Base-by-base conservation (phyloP, 2,113 vertebrate genomes). In the Tragelaphus imberbis region DNA sequence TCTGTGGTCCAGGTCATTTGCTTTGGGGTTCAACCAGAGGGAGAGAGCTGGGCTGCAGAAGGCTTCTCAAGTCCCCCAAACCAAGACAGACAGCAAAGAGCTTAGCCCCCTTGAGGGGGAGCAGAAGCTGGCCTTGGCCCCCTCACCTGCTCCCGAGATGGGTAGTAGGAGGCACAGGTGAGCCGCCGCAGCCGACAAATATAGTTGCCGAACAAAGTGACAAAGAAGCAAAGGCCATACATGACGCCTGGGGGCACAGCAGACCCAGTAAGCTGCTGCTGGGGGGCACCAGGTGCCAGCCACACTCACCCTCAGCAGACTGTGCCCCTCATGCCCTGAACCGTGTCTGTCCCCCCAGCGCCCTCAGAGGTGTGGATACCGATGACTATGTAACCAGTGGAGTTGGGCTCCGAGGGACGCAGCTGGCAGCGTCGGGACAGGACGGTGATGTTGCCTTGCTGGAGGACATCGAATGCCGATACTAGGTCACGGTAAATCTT, bases 401-500 rank as follows among this genome's bases (percentile, higher is more conserved):
- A 91, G 84, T 99, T 80, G 0, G 99, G 99, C 90, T 99, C 98
- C 0, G 98, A 93, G 0, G 99, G 99, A 13, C 40, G 65, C 40
- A 99, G 81, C 15, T 98, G 95, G 88, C 99, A 99, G 97, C 97
- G 99, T 55, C 3, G 99, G 84, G 99, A 99, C 86, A 99, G 93
- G 56, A 99, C 97, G 0, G 99, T 99, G 96, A 99, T 4, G 68
- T 99, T 99, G 33, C 99, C 99, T 33, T 91, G 97, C 97, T 99
- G 99, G 51, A 99, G 98, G 11, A 97, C 1, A 0, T 99, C 98
- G 2, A 99, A 99, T 0, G 99, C 98, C 0, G 99, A 97, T 30
- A 99, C 99, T 97, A 99, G 55, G 90, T 99, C 99, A 0, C 98
- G 99, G 97, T 98, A 99, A 97, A 99, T 99, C 81, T 99, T 99